Percentiles rank a stretch among this genome's conserved stretches.
Conservation (phyloP, 2,113 vertebrate genomes). For the Helogale parvula region DNA sequence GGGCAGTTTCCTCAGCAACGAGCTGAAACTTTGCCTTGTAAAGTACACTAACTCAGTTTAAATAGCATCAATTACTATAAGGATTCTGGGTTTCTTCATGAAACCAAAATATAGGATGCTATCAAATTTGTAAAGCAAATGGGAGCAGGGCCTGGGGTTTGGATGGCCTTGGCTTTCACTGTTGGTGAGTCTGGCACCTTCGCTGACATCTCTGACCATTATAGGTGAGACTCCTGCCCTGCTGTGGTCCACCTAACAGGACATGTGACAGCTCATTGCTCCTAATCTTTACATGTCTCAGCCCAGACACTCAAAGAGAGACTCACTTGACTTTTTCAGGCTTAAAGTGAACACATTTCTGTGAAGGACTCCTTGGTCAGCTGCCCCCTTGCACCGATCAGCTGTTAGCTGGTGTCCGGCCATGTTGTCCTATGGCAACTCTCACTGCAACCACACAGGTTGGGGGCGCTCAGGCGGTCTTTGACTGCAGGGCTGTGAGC, state of each 20-base stretch:
- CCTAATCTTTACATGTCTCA: not conserved
- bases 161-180: accelerated
- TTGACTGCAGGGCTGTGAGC: not conserved
- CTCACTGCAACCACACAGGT: accelerated
- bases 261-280: not conserved
- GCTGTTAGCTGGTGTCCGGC: accelerated
- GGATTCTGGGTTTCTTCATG: not conserved
- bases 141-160: too few relatives aligned
- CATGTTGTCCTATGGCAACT: accelerated
- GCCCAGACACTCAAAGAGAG: not conserved
- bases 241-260: not conserved
- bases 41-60: accelerated
- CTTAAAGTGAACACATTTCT: too few relatives aligned
- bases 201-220: accelerated
- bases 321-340: not conserved
- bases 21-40: too few relatives aligned
- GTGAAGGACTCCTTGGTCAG: not conserved
- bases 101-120: not conserved
- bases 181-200: accelerated
- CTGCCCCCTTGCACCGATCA: not conserved
- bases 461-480: not conserved
- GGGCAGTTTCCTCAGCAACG: not conserved
- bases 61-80: not conserved
- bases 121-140: not conserved
- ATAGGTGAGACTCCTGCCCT: not conserved